These are phyloP conservation scores for Rhombomys opimus DNA, from an alignment of 2,113 vertebrate genomes.

Conservation along the genomic window DNA sequence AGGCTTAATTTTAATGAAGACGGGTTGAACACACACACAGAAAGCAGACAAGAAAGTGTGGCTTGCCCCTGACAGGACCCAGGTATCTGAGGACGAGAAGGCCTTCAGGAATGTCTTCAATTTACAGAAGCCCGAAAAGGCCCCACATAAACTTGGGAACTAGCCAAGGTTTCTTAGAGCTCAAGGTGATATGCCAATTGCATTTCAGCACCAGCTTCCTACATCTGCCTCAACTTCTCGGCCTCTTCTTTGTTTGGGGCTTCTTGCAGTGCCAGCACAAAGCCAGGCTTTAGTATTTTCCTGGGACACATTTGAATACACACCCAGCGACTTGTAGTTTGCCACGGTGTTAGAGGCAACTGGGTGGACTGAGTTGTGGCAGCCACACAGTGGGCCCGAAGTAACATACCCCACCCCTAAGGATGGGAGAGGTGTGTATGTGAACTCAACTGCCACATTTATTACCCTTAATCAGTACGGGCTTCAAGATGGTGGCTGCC, in stretches of 20 bases:
- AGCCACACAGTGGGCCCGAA: not conserved
- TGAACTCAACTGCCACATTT: slow-evolving; percentile 76
- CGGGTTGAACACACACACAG: not conserved
- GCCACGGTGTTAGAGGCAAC: not conserved
- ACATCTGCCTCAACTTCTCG: not conserved
- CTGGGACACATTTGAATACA: not conserved
- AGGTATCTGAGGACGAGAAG: not conserved
- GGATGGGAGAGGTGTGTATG: not conserved
- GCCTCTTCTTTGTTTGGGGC: not conserved
- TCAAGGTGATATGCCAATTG: too few species aligned
- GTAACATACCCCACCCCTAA: not conserved
- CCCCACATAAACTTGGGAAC: not conserved
- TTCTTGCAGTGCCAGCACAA: not conserved
- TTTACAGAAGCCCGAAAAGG: not conserved
- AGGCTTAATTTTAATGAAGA: slow-evolving; percentile 84
- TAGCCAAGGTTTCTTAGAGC: not conserved
- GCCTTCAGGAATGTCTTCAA: not conserved
- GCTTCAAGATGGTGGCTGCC: accelerated
- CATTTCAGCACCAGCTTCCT: not conserved
- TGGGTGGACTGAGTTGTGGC: not conserved
- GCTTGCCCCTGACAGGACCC: not conserved
- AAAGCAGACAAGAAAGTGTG: not conserved
- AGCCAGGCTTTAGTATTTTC: not conserved
- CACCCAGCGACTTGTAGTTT: not conserved
- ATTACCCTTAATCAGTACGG: slow-evolving; percentile 64